phyloP scores from a whole-genome alignment of 2,797 vertebrate species.

The Brachymystax lenok region DNA sequence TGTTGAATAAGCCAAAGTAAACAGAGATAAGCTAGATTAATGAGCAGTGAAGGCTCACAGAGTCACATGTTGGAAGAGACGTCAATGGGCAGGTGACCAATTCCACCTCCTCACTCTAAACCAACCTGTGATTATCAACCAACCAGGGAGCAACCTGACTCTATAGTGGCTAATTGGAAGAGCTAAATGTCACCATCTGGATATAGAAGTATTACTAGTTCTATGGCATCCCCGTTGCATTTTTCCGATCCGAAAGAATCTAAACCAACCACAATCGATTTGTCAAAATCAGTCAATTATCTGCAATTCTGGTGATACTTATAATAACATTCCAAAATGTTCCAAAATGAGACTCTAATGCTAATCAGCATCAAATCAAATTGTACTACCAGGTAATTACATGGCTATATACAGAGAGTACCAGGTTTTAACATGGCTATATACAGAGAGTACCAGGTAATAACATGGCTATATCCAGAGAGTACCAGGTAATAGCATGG shows the following conservation, averaged over 20 bases:
- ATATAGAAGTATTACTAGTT: too few relatives aligned
- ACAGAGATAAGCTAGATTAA: not conserved
- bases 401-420: too few relatives aligned
- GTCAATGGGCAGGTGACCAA: not conserved
- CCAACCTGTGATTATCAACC: not conserved
- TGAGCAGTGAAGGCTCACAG: not conserved
- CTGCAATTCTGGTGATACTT: too few relatives aligned
- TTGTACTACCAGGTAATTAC: too few relatives aligned
- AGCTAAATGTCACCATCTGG: too few relatives aligned
- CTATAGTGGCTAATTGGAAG: too few relatives aligned
- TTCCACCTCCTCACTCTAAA: not conserved
- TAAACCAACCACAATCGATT: not conserved
- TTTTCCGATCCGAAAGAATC: not conserved
- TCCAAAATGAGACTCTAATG: not conserved
- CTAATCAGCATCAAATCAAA: not conserved
- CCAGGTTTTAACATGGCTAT: too few relatives aligned
- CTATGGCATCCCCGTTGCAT: not conserved
- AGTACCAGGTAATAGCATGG: too few relatives aligned
- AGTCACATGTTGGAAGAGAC: not conserved
- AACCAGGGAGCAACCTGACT: too few relatives aligned
- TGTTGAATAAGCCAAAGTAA: not conserved
- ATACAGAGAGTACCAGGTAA: too few relatives aligned
- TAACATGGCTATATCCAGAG: too few relatives aligned
- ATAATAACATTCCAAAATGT: not conserved
- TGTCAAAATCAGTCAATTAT: too few relatives aligned